Evolutionary conservation across 2,797 vertebrate species (phyloP).

Genomic region (Girardinus metallicus): DNA sequence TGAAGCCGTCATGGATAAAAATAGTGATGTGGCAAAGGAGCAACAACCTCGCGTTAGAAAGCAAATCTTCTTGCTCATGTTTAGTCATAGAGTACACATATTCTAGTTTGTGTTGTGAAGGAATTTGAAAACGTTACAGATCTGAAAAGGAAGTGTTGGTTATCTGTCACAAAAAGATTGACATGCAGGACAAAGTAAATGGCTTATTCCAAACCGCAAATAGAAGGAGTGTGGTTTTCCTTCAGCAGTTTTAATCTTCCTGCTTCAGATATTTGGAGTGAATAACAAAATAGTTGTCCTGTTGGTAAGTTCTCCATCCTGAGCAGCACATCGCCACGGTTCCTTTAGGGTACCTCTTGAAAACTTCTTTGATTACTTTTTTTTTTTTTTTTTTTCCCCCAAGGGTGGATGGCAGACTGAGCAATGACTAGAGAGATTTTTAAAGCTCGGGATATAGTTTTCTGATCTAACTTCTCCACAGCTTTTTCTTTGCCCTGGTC

Average conservation of each 20-base stretch:
- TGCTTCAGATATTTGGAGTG: not conserved
- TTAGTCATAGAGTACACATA: not conserved
- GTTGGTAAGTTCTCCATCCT: not conserved
- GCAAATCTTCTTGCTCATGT: too few species aligned
- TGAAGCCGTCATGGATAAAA: not conserved
- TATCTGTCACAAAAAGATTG: not conserved
- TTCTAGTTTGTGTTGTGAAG: not conserved
- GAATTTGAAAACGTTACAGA: not conserved
- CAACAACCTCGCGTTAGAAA: too few species aligned
- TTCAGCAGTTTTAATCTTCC: not conserved
- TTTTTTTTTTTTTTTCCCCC: not conserved
- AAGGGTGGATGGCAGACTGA: too few species aligned
- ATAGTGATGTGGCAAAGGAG: not conserved
- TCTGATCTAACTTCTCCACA: not conserved
- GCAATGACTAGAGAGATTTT: too few species aligned
- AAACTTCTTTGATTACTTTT: not conserved
- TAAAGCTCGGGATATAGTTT: not conserved
- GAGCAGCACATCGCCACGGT: not conserved
- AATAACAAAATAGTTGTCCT: not conserved
- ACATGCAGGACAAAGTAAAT: not conserved
- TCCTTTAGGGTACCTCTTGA: not conserved
- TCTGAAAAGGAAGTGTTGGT: not conserved
- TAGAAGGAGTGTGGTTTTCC: not conserved
- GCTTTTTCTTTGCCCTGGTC: not conserved
- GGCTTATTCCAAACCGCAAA: not conserved